Base-by-base conservation (phyloP, 2,888 invertebrate genomes). In the Rhagonycha fulva region DNA sequence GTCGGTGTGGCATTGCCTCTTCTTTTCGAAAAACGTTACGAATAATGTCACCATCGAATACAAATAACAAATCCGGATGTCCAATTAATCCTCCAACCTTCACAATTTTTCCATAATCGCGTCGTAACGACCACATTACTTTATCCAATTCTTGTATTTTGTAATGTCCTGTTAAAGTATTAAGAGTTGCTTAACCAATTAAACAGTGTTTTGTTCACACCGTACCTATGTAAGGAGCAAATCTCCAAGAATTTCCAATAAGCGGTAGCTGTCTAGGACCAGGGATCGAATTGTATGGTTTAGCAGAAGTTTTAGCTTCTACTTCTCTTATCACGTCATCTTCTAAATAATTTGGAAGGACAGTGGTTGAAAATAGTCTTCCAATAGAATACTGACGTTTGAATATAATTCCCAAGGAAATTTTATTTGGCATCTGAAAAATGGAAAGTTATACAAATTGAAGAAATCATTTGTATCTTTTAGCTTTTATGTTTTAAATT, bases 221-320 rank as follows among this genome's bases (percentile, higher is more conserved):
- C 30, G 1, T 62, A 92, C 93, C 93, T 83, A 93, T 90, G 75
- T 91, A 82, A 7, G 93, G 91, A 70, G 94, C 93, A 86, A 95
- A 95, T 80, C 95, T 90, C 95, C 95, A 95, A 4, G 94, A 92
- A 86, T 95, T 95, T 73, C 95, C 95, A 70, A 95, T 88, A 68
- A 95, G 74, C 0, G 95, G 95, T 84, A 94, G 86, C 70, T 92
- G 92, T 87, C 89, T 92, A 14, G 95, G 95, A 19, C 95, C 95
- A 4, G 95, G 95, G 84, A 95, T 92, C 76, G 90, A 90, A 70
- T 89, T 87, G 86, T 94, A 95, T 0, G 92, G 90, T 73, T 82
- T 86, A 9, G 81, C 80, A 19, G 73, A 70, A 23, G 30, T 30
- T 14, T 72, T 69, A 11, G 28, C 71, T 67, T 72, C 63, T n/a